A percentile compares a stretch with the other conserved stretches of the same genome.
Evolutionary conservation across 2,797 vertebrate species (phyloP).

Genomic region (Apogon talboti): DNA sequence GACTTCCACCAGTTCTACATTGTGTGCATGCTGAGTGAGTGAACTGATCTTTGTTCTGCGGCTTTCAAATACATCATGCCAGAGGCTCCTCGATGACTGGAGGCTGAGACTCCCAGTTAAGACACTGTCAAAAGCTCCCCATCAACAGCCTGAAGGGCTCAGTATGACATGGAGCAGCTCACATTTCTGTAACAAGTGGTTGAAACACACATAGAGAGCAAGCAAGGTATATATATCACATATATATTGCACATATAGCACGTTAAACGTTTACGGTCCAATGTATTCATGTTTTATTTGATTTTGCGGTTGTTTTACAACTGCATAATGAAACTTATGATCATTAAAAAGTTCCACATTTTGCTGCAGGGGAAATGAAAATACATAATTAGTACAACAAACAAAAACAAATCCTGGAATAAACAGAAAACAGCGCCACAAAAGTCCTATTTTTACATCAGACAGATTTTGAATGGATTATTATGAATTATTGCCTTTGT

Average conservation of each 20-base stretch:
- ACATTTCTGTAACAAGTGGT: constrained; percentile 27
- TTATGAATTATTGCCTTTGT: too few species aligned
- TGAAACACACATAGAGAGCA: constrained; percentile 12
- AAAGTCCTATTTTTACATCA: background rate
- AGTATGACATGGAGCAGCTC: constrained; percentile 26
- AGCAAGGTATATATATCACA: background rate
- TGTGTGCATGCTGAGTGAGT: background rate
- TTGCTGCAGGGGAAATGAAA: background rate
- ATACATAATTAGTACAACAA: background rate
- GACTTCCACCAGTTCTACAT: constrained; percentile 10
- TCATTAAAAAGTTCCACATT: background rate
- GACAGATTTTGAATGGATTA: too few species aligned
- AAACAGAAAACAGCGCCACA: background rate
- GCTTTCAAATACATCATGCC: constrained; percentile 28
- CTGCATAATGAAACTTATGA: constrained; percentile 1
- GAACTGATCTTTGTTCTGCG: constrained; percentile 18
- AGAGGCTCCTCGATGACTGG: constrained; percentile 28
- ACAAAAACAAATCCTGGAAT: background rate
- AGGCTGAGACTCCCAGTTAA: constrained; percentile 45
- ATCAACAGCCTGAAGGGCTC: constrained; percentile 41
- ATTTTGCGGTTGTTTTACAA: background rate
- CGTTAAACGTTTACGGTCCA: background rate
- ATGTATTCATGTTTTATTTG: background rate
- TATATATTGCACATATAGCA: background rate
- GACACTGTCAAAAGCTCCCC: constrained; percentile 33